phyloP scores from a whole-genome alignment of 2,888 invertebrate genomes.

The Octonoba sinensis region DNA sequence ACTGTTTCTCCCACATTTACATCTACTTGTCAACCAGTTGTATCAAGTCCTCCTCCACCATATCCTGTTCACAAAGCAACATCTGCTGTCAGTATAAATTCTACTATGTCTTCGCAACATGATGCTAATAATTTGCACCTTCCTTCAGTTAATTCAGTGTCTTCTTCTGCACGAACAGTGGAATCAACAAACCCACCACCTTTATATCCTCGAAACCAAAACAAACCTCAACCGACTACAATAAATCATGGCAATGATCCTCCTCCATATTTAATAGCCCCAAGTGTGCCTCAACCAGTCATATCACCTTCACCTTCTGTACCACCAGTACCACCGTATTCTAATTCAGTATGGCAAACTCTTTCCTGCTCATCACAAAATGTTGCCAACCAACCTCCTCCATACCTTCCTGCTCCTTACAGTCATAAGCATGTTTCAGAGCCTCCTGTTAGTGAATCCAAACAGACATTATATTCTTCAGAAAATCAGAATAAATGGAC shows the following conservation, averaged over 20 bases:
- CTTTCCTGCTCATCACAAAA: slow-evolving; percentile 38
- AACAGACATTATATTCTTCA: slow-evolving; percentile 34
- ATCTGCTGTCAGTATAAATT: slow-evolving; percentile 50
- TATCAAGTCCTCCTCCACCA: slow-evolving; percentile 50
- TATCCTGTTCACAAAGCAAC: slow-evolving; percentile 61
- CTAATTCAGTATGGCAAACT: slow-evolving; percentile 49
- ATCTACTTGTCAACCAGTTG: slow-evolving; percentile 19
- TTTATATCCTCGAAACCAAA: slow-evolving; percentile 60
- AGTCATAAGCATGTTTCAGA: slow-evolving; percentile 36
- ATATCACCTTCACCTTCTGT: slow-evolving; percentile 65
- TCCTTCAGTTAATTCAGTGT: slow-evolving; percentile 24
- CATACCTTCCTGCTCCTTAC: slow-evolving; percentile 68
- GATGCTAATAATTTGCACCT: slow-evolving; percentile 18
- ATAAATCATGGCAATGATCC: slow-evolving; percentile 39
- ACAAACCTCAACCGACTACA: slow-evolving; percentile 28
- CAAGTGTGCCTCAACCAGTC: slow-evolving; percentile 38
- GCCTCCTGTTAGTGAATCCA: slow-evolving; percentile 31
- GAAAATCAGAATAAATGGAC: slow-evolving; percentile 51
- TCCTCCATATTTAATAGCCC: slow-evolving; percentile 44
- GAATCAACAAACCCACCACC: slow-evolving; percentile 53
- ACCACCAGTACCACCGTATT: slow-evolving; percentile 66
- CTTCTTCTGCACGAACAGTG: slow-evolving; percentile 22
- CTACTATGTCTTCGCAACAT: slow-evolving; percentile 31
- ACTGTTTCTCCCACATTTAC: slow-evolving; percentile 45
- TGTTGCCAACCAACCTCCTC: slow-evolving; percentile 79